Percentiles rank a stretch among this genome's conserved stretches.
Conservation (phyloP, 2,888 invertebrate genomes). For the Parnassius apollo region DNA sequence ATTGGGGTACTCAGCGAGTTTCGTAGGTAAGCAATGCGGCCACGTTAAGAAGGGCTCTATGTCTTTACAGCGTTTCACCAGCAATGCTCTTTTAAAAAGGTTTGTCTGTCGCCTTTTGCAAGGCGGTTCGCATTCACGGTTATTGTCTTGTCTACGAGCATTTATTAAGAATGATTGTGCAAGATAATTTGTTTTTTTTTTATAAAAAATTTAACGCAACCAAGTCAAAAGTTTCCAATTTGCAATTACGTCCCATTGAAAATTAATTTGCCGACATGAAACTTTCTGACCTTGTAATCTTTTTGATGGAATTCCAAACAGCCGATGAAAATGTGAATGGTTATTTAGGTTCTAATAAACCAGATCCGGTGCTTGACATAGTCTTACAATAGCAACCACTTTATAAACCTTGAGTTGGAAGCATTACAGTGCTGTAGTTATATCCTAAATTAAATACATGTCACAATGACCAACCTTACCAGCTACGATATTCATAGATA, state of each 20-base stretch:
- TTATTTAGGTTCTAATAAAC: slow-evolving; percentile 18
- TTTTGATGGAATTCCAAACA: slow-evolving; percentile 37
- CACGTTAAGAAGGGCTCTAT: slow-evolving; percentile 54
- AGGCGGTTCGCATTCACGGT: slow-evolving; percentile 63
- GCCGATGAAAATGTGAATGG: slow-evolving; percentile 41
- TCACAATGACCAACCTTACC: no score
- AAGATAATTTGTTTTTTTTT: slow-evolving; percentile 14
- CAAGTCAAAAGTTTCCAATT: slow-evolving; percentile 1
- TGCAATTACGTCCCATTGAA: neutral
- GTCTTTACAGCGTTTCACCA: slow-evolving; percentile 45
- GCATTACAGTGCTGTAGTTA: slow-evolving; percentile 8
- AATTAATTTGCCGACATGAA: slow-evolving; percentile 26
- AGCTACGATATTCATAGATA: no score
- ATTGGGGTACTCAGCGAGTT: slow-evolving; percentile 42
- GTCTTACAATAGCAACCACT: slow-evolving; percentile 12
- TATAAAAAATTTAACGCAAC: slow-evolving; percentile 17
- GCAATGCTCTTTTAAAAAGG: slow-evolving; percentile 53
- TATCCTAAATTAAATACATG: neutral
- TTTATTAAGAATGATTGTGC: slow-evolving; percentile 61
- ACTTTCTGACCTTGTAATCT: slow-evolving; percentile 41
- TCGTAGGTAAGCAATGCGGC: slow-evolving; percentile 59
- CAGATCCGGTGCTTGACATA: slow-evolving; percentile 24
- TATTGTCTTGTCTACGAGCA: slow-evolving; percentile 39
- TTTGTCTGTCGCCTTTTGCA: slow-evolving; percentile 56
- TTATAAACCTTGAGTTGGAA: slow-evolving; percentile 21